Evolutionary conservation across 2,113 vertebrate species (phyloP), one percentile per base, ranked within the genome.

Genomic region (Myiagra hebetior): DNA sequence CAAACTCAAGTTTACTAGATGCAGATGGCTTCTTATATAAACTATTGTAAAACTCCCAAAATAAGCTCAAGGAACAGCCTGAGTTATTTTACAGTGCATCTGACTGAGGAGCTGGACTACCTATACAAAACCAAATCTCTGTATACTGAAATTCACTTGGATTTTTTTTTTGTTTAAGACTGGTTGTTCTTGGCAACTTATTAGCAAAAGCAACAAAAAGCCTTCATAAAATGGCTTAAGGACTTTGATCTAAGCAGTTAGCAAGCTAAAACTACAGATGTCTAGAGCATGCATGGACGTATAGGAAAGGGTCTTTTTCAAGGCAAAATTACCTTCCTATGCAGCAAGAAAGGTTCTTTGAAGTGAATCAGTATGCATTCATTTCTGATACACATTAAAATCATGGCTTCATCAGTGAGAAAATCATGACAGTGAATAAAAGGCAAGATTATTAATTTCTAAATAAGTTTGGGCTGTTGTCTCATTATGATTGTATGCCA

Each of bases 181-280:
- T 65, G 23, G n/a, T 87, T 94, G 65, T 79, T 87, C 82, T 46
- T 87, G 76, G 75, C 28, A 93, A 85, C 37, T 85, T 79, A 65
- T 15, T 47, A 85, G 52, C 39, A 91, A 86, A 78, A 86, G 18
- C 33, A 92, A 89, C n/a, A 92, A 68, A 74, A 86, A 59, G 6
- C 49, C 46, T 91, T 70, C 27, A 62, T 50, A 76, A 91, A 89
- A 82, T 5, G 13, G 33, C 37, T 93, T 68, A 72, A 91, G 53
- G 65, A 60, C 49, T 85, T 87, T 60, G 39, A 91, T 82, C 44
- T 64, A 89, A 87, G 62, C 17, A 93, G 68, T 82, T 55, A 86
- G 64, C 85, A 95, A 69, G 13, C 68, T 67, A 67, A 86, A 85
- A 72, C 17, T 85, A 68, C n/a, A 44, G 57, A 50, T 52, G 17